phyloP scores from a whole-genome alignment of 2,113 vertebrate genomes.

The Xenopus tropicalis region UCB_Xtro_10.0 CM004443.2:168537501-168538000 shows the following conservation, averaged over 20 bases:
- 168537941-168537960: background rate
- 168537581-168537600: background rate
- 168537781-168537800: constrained; percentile 4
- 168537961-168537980: background rate
- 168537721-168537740: background rate
- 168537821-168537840: constrained; percentile 8
- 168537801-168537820: background rate
- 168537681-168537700: background rate
- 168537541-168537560: background rate
- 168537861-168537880: background rate
- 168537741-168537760: constrained; percentile 2
- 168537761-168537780: background rate
- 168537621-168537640: too few species aligned
- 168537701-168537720: background rate
- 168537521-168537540: background rate
- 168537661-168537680: background rate
- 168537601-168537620: background rate
- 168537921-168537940: background rate
- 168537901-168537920: constrained; percentile 3
- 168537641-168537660: background rate
- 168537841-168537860: background rate
- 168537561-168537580: background rate
- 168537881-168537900: background rate
- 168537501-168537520: too few species aligned
- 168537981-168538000: constrained; percentile 6